Evolutionary conservation across 2,797 vertebrate species (phyloP).

Genomic region (Lacerta viridis): DNA sequence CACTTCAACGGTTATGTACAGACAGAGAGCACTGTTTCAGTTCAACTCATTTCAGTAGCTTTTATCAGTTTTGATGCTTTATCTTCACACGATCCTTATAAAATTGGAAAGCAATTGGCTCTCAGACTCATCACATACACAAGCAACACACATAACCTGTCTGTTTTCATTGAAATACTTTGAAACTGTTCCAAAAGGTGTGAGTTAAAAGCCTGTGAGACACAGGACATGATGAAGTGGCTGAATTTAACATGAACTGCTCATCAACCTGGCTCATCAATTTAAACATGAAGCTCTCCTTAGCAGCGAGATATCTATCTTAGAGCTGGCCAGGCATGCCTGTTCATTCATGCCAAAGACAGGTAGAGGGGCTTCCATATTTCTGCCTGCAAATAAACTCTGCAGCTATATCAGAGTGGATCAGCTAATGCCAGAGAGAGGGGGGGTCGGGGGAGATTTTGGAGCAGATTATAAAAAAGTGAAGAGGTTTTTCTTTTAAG

Average conservation of each 20-base stretch:
- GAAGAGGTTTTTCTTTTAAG: background rate
- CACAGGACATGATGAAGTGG: background rate
- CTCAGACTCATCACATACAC: background rate
- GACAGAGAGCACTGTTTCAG: background rate
- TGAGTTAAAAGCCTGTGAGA: background rate
- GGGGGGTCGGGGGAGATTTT: background rate
- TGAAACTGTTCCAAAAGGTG: background rate
- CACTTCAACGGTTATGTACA: background rate
- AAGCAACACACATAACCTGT: background rate
- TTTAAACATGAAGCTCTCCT: background rate
- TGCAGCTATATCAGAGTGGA: background rate
- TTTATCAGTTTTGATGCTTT: background rate
- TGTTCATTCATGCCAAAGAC: background rate
- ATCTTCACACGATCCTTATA: slow-evolving; percentile 16
- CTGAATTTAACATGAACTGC: slow-evolving; percentile 7
- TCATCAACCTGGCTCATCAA: background rate
- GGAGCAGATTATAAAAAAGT: background rate
- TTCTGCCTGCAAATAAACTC: background rate
- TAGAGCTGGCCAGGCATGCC: background rate
- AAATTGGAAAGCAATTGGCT: slow-evolving; percentile 18
- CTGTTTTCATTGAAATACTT: background rate
- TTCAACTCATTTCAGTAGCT: background rate
- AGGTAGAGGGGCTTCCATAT: background rate
- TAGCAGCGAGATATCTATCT: background rate
- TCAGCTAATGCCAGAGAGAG: background rate